phyloP scores from a whole-genome alignment of 1,140 invertebrate species.

The Eurytemora carolleeae region DNA sequence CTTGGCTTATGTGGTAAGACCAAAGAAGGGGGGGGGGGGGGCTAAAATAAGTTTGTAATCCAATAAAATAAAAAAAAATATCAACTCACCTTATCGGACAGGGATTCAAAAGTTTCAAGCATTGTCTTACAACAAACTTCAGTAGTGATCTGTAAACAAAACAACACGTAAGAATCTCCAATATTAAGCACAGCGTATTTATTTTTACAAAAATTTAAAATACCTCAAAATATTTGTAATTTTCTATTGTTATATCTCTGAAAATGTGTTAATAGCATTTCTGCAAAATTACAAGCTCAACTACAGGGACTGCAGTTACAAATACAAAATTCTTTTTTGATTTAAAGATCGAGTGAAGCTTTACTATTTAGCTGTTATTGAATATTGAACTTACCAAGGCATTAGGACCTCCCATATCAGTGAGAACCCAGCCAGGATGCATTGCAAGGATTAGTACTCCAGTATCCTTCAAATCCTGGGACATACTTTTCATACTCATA shows the following conservation, averaged over 20 bases:
- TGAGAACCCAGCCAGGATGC: constrained; percentile 29
- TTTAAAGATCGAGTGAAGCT: no score
- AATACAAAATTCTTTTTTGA: no score
- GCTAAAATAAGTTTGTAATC: neutral
- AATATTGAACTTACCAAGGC: no score
- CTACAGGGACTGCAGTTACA: no score
- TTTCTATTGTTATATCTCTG: no score
- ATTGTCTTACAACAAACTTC: neutral
- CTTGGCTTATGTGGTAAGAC: neutral
- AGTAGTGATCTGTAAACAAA: neutral
- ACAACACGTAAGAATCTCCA: no score
- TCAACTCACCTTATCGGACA: neutral
- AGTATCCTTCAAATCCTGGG: constrained; percentile 22
- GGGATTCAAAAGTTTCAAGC: neutral
- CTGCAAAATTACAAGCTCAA: no score
- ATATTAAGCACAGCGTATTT: no score
- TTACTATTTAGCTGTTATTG: no score
- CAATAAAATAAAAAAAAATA: neutral
- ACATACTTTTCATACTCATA: constrained; percentile 25
- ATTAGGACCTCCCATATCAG: constrained; percentile 26
- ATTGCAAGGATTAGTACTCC: constrained; percentile 23
- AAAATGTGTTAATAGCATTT: no score
- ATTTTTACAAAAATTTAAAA: no score
- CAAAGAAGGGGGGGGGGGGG: neutral
- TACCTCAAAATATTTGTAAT: no score